Evolutionary conservation across 2,113 vertebrate species (phyloP).

Genomic region (Scalopus aquaticus): DNA sequence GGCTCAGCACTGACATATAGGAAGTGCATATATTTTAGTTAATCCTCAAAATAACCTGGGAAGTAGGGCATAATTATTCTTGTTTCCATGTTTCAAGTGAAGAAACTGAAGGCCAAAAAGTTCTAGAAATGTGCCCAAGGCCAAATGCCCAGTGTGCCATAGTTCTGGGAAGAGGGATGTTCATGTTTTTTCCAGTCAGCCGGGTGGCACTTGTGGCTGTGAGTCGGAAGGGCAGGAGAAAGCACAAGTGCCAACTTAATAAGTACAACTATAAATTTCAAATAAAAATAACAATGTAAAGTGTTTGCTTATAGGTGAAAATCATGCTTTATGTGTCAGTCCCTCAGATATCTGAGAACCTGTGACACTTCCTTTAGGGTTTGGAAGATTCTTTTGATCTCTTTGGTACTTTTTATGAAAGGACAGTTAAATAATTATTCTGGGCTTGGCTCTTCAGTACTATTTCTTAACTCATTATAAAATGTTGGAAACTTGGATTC

Average conservation of each 20-base stretch:
- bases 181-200: not conserved
- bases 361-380: not conserved
- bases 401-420: not conserved
- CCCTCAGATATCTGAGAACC: not conserved
- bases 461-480: conserved; percentile 17
- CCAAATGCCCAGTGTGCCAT: rapidly evolving
- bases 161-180: not conserved
- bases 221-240: not conserved
- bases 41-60: not conserved
- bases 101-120: not conserved
- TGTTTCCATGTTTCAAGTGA: not conserved
- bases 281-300: conserved; percentile 49
- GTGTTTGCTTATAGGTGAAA: not conserved
- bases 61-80: not conserved
- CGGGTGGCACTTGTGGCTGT: not conserved
- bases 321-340: not conserved
- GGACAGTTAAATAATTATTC: not conserved
- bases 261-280: not conserved
- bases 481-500: not conserved
- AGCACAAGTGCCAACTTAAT: conserved; percentile 10
- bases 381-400: not conserved
- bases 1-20: not conserved
- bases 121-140: not conserved
- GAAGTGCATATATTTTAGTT: not conserved
- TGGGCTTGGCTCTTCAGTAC: not conserved